Percentiles rank a stretch among this genome's conserved stretches.
Conservation (phyloP, 2,113 vertebrate species). For the Myotis brandtii region DNA sequence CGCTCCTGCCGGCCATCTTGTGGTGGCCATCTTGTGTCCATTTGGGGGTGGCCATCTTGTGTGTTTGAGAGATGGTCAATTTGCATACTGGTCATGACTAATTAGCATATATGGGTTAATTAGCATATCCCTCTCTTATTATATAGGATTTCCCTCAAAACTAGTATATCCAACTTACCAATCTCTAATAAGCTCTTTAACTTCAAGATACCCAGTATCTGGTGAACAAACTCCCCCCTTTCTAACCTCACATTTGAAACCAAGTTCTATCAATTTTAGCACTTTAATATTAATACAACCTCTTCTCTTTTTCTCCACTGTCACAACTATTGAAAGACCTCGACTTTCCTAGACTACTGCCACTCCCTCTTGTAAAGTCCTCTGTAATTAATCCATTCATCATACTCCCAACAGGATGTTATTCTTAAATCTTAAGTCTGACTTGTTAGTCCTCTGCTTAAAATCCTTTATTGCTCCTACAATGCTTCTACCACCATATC, state of each 20-base stretch:
- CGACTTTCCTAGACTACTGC: not conserved
- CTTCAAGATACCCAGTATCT: not conserved
- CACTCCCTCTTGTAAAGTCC: not conserved
- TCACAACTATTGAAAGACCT: not conserved
- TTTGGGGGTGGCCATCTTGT: no score
- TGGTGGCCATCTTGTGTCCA: no score
- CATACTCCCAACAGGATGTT: not conserved
- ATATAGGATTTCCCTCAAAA: not conserved
- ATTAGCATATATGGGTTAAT: no score
- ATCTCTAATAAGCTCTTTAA: not conserved
- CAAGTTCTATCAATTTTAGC: not conserved
- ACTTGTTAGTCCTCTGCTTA: not conserved
- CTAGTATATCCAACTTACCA: not conserved
- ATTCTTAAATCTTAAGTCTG: not conserved
- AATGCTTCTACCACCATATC: not conserved
- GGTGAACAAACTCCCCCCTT: not conserved
- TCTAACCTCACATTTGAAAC: not conserved
- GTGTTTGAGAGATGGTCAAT: no score
- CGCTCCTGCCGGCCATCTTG: no score
- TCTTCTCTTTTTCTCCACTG: not conserved
- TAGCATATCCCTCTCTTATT: no score
- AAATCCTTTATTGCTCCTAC: not conserved
- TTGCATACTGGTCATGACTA: no score
- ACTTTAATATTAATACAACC: not conserved
- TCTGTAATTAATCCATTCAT: not conserved